Conservation (phyloP, 2,888 invertebrate genomes). For the Drepana falcataria region DNA sequence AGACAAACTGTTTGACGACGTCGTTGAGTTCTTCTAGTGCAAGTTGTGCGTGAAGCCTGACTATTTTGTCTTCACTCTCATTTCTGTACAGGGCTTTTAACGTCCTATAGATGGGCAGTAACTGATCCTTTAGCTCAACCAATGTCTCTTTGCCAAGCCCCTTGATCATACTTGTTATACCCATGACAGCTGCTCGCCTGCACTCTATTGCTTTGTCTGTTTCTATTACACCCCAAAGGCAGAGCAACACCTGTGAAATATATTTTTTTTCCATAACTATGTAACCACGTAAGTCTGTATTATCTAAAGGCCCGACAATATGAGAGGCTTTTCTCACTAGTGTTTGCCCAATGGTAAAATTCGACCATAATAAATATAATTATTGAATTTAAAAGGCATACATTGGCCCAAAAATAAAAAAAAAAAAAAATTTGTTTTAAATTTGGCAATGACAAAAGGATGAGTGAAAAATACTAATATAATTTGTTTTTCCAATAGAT, state of each 20-base stretch:
- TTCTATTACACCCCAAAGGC: conserved; percentile 83
- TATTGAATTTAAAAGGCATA: too few relatives aligned
- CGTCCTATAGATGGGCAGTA: conserved; percentile 84
- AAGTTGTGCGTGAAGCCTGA: conserved; percentile 86
- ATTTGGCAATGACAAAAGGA: too few relatives aligned
- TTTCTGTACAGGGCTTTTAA: conserved; percentile 81
- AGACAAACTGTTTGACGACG: conserved; percentile 81
- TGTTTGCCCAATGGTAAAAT: too few relatives aligned
- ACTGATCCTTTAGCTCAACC: conserved; percentile 80
- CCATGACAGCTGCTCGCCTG: conserved; percentile 87
- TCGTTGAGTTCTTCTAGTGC: conserved; percentile 87
- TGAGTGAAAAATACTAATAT: too few relatives aligned
- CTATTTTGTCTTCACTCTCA: conserved; percentile 81
- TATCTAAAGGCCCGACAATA: too few relatives aligned
- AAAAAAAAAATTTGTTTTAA: too few relatives aligned
- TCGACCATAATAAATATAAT: too few relatives aligned
- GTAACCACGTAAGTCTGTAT: too few relatives aligned
- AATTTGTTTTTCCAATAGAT: too few relatives aligned
- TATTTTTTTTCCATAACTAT: not conserved
- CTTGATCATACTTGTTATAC: conserved; percentile 85
- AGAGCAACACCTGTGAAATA: conserved; percentile 82
- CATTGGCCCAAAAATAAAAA: too few relatives aligned
- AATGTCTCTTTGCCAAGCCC: conserved; percentile 86
- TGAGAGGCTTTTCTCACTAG: too few relatives aligned
- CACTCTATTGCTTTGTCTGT: conserved; percentile 86